Evolutionary conservation across 2,797 vertebrate species (phyloP), one percentile per base, ranked within the genome.

Genomic region (Phylloscopus collybita): DNA sequence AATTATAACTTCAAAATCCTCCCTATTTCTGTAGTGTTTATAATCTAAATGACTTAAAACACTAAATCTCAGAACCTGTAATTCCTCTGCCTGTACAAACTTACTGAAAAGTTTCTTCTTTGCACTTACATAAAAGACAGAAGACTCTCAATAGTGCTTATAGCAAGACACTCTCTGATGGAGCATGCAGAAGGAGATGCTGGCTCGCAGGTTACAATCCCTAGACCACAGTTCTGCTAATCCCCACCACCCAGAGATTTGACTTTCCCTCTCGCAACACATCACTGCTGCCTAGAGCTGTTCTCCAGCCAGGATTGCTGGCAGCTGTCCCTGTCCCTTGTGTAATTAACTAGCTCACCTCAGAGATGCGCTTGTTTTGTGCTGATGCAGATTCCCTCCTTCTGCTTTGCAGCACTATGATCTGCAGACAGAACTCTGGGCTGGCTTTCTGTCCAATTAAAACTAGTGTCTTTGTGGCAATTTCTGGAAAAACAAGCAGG

Each of bases 291-390:
- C 74, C 83, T 83, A 95, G 88, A 85, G 83, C 50, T 78, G 20
- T 44, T 90, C 93, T 95, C 90, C 96, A 96, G 95, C 86, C 83
- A 64, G 86, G 85, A 95, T 49, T 88, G 83, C 95, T 97, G 91
- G 97, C 96, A 96, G 80, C 69, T 40, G 4, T 85, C 95, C 59
- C 42, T 6, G 10, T 95, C 89, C 96, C 96, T 93, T 93, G 93
- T 97, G 97, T 92, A 97, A 98, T 79, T 95, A 95, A 93, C 97
- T 94, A 94, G 86, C 95, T 98, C 96, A 96, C 97, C 96, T 97
- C 96, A 8, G 95, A 97, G 97, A 97, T 95, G 92, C 83, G 96
- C 91, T 97, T 94, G 95, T 92, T 61, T 88, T 90, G 87, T 81
- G 67, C 90, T 97, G 94, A 96, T 80, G 23, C 81, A 74, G n/a